Evolutionary conservation across 2,113 vertebrate genomes (phyloP).

Genomic region (Brienomyrus longianalis): DNA sequence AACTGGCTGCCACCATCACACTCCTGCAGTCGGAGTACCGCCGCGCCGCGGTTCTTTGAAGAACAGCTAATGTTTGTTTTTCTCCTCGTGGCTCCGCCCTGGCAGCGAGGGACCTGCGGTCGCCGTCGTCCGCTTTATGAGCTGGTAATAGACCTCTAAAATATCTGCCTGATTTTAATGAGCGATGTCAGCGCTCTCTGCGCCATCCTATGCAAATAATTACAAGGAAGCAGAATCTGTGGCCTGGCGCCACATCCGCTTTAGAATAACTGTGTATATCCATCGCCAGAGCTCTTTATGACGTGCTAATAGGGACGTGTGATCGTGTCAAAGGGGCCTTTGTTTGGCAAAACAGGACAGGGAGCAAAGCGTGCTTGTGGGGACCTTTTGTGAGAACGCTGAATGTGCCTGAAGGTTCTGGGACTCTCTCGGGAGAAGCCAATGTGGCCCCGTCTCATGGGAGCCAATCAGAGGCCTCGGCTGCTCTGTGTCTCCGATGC

Average conservation of each 20-base stretch:
- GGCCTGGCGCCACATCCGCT: constrained; percentile 26
- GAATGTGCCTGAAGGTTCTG: not conserved
- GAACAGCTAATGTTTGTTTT: not conserved
- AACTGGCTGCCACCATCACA: not conserved
- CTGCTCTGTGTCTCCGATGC: not conserved
- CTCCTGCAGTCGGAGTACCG: not conserved
- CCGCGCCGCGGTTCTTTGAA: not conserved
- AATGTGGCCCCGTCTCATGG: not conserved
- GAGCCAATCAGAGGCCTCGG: not conserved
- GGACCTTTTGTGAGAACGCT: not conserved
- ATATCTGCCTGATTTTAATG: constrained; percentile 40
- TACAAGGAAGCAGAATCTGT: constrained; percentile 35
- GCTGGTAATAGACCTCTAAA: constrained; percentile 35
- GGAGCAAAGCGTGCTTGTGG: not conserved
- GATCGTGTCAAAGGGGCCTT: constrained; percentile 40
- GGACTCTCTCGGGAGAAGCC: not conserved
- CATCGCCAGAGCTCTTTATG: constrained; percentile 39
- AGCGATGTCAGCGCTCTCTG: constrained; percentile 37
- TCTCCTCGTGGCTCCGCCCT: not conserved
- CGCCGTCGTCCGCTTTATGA: constrained; percentile 29
- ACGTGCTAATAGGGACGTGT: constrained; percentile 45
- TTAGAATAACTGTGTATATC: constrained; percentile 41
- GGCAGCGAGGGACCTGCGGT: constrained; percentile 33
- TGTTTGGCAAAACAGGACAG: constrained; percentile 28
- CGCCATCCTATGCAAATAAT: constrained; percentile 38